Conservation (phyloP, 2,888 invertebrate genomes). For the Papilio protenor region DNA sequence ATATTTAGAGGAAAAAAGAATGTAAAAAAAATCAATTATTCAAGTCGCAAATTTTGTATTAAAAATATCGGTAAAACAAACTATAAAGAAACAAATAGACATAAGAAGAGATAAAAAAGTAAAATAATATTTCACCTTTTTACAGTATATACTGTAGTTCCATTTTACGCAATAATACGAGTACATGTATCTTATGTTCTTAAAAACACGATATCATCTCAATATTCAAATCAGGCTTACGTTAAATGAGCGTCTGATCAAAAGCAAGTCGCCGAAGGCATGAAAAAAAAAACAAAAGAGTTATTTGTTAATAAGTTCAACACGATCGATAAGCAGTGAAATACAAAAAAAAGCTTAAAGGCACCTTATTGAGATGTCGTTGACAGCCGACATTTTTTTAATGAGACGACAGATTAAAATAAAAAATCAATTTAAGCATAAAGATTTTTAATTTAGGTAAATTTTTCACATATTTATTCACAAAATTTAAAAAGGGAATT, state of each 20-base stretch:
- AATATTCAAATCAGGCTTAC: conserved; percentile 9
- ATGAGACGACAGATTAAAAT: conserved; percentile 18
- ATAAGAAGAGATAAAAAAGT: no score
- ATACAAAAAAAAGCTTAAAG: conserved; percentile 54
- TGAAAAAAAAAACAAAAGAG: background rate
- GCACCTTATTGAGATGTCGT: conserved; percentile 58
- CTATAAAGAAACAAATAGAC: background rate
- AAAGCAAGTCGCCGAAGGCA: conserved; percentile 2
- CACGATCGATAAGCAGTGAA: conserved; percentile 51
- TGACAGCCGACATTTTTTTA: conserved; percentile 50
- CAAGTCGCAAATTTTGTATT: no score
- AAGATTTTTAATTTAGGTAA: background rate
- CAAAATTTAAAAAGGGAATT: background rate
- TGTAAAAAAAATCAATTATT: background rate
- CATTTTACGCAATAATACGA: no score
- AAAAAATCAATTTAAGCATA: background rate
- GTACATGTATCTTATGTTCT: conserved; percentile 11
- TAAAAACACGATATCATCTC: conserved; percentile 11
- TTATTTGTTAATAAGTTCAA: conserved; percentile 36
- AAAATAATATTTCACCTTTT: no score
- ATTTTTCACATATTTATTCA: background rate
- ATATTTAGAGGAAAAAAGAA: no score
- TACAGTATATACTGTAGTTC: no score
- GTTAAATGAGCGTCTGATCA: conserved; percentile 16
- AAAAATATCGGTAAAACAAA: no score